Evolutionary conservation across 2,113 vertebrate genomes (phyloP).

Genomic region (Calypte anna): DNA sequence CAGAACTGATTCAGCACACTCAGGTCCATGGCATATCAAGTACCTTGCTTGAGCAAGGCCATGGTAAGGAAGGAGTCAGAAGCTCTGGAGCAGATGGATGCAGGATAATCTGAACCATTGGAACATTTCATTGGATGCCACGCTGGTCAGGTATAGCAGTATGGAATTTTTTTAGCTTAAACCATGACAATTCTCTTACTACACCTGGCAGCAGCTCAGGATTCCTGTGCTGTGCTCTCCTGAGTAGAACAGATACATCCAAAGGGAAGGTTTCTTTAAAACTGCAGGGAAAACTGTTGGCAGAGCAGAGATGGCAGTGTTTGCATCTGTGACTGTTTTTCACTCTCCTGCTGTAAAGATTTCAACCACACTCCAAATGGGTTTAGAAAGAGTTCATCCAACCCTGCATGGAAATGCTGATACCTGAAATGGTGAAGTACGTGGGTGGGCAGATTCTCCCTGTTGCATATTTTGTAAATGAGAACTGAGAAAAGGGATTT

Average conservation of each 20-base stretch:
- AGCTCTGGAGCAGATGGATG: not conserved
- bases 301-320: not conserved
- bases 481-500: slow-evolving; percentile 11
- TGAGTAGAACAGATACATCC: not conserved
- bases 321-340: not conserved
- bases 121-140: not conserved
- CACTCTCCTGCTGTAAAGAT: not conserved
- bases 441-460: slow-evolving; percentile 37
- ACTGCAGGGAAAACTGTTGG: not conserved
- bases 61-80: not conserved
- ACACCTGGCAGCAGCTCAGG: not conserved
- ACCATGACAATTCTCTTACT: not conserved
- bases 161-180: not conserved
- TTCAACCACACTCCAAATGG: not conserved
- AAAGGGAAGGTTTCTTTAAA: not conserved
- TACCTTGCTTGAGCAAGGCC: not conserved
- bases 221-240: not conserved
- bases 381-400: slow-evolving; percentile 37
- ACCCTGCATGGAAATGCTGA: not conserved
- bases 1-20: not conserved
- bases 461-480: slow-evolving; percentile 10
- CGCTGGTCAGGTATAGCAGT: not conserved
- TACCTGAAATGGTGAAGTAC: slow-evolving; percentile 20
- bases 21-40: not conserved
- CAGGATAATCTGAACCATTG: not conserved